phyloP scores from a whole-genome alignment of 2,113 vertebrate genomes.

The Petromus typicus region DNA sequence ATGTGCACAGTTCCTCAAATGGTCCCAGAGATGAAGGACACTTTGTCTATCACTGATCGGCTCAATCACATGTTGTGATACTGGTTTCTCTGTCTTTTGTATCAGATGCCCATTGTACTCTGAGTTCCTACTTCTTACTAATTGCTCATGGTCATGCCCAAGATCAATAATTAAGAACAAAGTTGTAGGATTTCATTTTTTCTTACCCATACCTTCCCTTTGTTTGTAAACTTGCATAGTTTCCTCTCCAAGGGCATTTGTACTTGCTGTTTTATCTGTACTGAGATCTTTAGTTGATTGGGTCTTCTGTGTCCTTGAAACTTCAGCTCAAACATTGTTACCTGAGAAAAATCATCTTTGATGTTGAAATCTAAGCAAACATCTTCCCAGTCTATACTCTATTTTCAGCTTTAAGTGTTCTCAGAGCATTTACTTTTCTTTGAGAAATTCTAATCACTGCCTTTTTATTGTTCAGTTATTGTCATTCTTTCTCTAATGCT shows the following conservation, averaged over 20 bases:
- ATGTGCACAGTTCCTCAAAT: background rate
- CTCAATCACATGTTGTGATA: too few relatives aligned
- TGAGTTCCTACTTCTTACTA: background rate
- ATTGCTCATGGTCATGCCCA: rapidly evolving
- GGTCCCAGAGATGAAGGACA: background rate
- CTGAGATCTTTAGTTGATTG: background rate
- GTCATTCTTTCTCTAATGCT: background rate
- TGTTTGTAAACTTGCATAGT: background rate
- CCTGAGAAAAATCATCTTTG: background rate
- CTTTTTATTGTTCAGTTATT: background rate
- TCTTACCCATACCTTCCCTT: too few relatives aligned
- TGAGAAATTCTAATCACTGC: background rate
- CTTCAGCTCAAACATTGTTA: background rate
- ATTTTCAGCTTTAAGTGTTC: background rate
- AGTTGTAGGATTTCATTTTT: too few relatives aligned
- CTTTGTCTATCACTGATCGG: background rate
- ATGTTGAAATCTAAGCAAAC: background rate
- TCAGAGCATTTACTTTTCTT: background rate
- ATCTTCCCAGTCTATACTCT: rapidly evolving
- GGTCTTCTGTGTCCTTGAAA: background rate
- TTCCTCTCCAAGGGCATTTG: background rate
- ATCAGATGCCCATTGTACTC: background rate
- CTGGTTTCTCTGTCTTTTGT: background rate
- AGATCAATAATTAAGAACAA: background rate
- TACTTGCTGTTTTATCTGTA: background rate